Evolutionary conservation across 2,113 vertebrate genomes (phyloP), one percentile per base, ranked within the genome.

Genomic region (Callospermophilus lateralis): DNA sequence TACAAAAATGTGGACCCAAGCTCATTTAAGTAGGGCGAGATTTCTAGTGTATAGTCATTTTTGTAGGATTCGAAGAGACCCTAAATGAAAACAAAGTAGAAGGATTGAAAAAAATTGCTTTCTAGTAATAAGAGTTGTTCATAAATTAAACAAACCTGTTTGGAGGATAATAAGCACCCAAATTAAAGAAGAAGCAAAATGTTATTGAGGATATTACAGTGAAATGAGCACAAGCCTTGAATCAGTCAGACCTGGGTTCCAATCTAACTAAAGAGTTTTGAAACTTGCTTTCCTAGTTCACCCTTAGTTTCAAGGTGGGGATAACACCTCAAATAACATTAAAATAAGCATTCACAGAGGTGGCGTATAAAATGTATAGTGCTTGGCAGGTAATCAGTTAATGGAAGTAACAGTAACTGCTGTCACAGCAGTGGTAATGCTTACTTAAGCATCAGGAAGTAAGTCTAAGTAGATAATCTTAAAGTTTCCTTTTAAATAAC

Each of bases 111-210:
- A 68, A 55, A 45, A n/a, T 45, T 11, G 51, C 81, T 80, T 94
- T 76, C 55, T 95, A 80, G 65, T 78, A 73, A 15, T 68, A 89
- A 93, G 77, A 87, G 37, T 70, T 89, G 16, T 55, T 97, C 26
- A 89, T 87, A 80, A 86, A 70, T 58, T 58, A 91, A 97, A 78
- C 61, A 81, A 95, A 79, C 19, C 76, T 26, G 17, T 73, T 11
- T 22, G 26, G n/a, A 92, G 13, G 42, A 72, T 48, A 94, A 48
- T 8, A 11, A 89, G 15, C 70, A n/a, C 28, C 51, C 55, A 45
- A n/a, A 39, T 8, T 34, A 45, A 80, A 84, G 51, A 37, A 93
- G n/a, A 12, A 32, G 53, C 1, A 55, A 77, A 45, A 80, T 34
- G 37, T 51, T 61, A 8, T 12, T 53, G 26, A 67, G 68, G 58